A percentile compares a stretch with the other conserved stretches of the same genome.
phyloP scores from a whole-genome alignment of 2,113 vertebrate species.

The Eretmochelys imbricata region DNA sequence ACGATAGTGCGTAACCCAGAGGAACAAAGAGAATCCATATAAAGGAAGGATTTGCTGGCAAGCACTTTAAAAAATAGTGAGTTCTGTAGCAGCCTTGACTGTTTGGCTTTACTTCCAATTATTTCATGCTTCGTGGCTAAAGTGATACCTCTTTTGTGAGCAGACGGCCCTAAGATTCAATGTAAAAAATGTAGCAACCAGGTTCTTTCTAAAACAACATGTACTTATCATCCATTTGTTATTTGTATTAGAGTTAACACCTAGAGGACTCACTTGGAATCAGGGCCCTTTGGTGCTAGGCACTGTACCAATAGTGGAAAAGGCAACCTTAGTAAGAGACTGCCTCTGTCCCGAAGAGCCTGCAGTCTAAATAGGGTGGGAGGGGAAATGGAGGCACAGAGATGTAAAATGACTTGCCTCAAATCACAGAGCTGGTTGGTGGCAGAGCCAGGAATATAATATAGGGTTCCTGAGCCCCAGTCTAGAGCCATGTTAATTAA shows the following conservation, averaged over 20 bases:
- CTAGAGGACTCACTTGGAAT: neutral
- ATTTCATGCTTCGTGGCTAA: neutral
- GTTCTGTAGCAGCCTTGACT: neutral
- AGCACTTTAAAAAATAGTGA: neutral
- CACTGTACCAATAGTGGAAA: neutral
- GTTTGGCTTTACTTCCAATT: neutral
- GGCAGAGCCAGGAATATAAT: neutral
- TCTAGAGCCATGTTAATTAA: neutral
- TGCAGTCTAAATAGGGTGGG: neutral
- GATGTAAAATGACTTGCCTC: neutral
- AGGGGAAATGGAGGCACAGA: neutral
- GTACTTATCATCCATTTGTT: neutral
- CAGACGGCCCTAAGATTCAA: neutral
- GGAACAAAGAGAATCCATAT: neutral
- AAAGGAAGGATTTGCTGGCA: neutral
- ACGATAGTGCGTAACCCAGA: neutral
- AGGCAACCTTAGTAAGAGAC: neutral
- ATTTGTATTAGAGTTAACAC: neutral
- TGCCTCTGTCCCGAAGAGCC: neutral
- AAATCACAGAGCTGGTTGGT: neutral
- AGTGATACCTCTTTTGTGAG: neutral
- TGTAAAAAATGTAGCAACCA: neutral
- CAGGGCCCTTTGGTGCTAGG: neutral
- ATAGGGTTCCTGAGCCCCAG: neutral
- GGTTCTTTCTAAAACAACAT: neutral